Evolutionary conservation across 37 sponge, comb jelly and placozoan species (phyloP), one percentile per base, ranked within the genome.

Genomic region (Aplysina aerophoba): DNA sequence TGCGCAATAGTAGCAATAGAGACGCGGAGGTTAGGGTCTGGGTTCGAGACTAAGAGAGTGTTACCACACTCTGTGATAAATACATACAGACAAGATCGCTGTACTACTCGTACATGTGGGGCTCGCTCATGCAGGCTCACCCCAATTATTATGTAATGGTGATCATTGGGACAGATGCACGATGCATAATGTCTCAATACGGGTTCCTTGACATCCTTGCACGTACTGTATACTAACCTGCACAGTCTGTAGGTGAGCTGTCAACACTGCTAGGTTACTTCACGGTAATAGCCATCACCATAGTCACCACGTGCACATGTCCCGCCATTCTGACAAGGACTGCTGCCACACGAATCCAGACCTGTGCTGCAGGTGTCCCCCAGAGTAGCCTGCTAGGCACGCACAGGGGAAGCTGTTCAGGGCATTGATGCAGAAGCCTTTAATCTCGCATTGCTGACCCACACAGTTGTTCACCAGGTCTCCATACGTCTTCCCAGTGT

Each of bases 401-500:
- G 44, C 20, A 54, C 89, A 88, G 35, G 37, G 79, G 80, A 41
- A 88, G 34, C 34, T 27, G 66, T 85, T 78, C 21, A 22, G 54
- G 0, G 33, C 13, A 75, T 74, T 77, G 1, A 63, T 38, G 38
- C 85, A 84, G 15, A 17, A 69, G 15, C 80, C 80, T 37, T 41
- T 61, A 58, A 75, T 84, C 15, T 15, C 27, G 39, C 89, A 89
- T 38, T 59, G 80, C 38, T 75, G 68, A 5, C 39, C 28, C 20
- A 24, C 80, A 89, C 89, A 89, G 81, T 89, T 69, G 55, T 89
- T 81, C 35, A 84, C 82, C 27, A 81, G 68, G 11, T 73, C 64
- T 13, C 39, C 65, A 55, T 85, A 89, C 30, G 25, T 81, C 25
- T 65, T 68, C 15, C 90, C 90, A 53, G 73, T 89, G 35, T 80